Evolutionary conservation across 1,140 invertebrate species (phyloP), one percentile per base, ranked within the genome.

Genomic region (Bombus waltoni): DNA sequence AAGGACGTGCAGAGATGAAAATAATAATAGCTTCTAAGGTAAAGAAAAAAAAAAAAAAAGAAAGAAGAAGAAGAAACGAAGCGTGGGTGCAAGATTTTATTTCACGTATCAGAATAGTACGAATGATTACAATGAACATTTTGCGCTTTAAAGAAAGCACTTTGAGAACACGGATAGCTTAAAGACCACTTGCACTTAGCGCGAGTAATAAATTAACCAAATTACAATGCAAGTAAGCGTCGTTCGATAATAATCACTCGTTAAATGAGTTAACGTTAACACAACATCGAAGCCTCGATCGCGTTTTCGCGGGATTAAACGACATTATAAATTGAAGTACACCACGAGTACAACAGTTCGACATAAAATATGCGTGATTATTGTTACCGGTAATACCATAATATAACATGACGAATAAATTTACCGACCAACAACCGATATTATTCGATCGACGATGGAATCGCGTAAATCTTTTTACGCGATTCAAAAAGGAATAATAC

Each of bases 1-100:
- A 72, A 62, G 53, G 68, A 3, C 83, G 83, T 80, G 83, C 76
- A 84, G 76, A 72, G 32, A 80, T 47, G 53, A 32, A 15, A 47
- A 42, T 79, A 71, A 71, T 42, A 78, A 79, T 44, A 79, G 53
- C 76, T 44, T n/a, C 53, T 42, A 35, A 75, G 40, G 25, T 65
- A 22, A 40, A 59, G n/a, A 9, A 32, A 28, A 42, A 15, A 5
- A 28, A 25, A 47, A 32, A 32, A 32, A 32, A 32, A 32, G 1
- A 1, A 32, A 32, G 32, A 32, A 32, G 32, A 32, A 32, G 32
- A 11, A n/a, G n/a, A 62, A 32, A 65, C 75, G 83, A 84, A 84
- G 66, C 66, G 76, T 72, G 32, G 38, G 40, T 84, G 83, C 53
- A 80, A 84, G 83, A 84, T 80, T 38, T 28, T 59, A 66, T 13